Percentiles rank a stretch among this genome's conserved stretches.
Conservation (phyloP, 2,113 vertebrate species). For the Noctilio leporinus region DNA sequence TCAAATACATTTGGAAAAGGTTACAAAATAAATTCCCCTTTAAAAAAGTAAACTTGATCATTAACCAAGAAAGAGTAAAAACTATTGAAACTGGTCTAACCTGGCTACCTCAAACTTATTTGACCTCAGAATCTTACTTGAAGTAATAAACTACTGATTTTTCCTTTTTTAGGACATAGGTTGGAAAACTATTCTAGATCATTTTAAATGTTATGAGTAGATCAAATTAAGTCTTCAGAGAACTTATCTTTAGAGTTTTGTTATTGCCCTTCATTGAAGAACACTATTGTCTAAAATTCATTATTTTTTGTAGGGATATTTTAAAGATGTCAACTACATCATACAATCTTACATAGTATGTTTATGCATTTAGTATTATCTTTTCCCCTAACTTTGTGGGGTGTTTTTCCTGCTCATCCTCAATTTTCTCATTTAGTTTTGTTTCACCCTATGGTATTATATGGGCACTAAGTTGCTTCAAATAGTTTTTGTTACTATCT, state of each 20-base stretch:
- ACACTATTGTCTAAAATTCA: background rate
- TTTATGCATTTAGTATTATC: background rate
- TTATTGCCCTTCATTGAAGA: background rate
- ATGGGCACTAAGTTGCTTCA: background rate
- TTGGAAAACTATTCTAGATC: background rate
- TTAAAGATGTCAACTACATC: slow-evolving; percentile 15
- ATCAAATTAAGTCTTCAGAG: background rate
- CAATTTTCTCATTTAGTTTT: slow-evolving; percentile 3
- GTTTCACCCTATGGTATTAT: background rate
- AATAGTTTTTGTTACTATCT: background rate
- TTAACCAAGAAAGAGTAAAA: background rate
- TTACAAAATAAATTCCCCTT: background rate
- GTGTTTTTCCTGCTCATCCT: background rate
- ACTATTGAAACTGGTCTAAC: background rate
- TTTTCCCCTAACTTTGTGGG: background rate
- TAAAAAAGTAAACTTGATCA: background rate
- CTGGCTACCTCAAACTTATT: background rate
- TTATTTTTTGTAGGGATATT: background rate
- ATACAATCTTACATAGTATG: background rate
- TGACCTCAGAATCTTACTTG: background rate
- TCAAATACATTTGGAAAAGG: background rate
- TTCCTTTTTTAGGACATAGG: background rate
- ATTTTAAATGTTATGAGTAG: background rate
- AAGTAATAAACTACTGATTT: slow-evolving; percentile 7
- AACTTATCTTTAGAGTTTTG: background rate